Base-by-base conservation (phyloP, 2,888 invertebrate genomes). In the Agonopterix arenella region DNA sequence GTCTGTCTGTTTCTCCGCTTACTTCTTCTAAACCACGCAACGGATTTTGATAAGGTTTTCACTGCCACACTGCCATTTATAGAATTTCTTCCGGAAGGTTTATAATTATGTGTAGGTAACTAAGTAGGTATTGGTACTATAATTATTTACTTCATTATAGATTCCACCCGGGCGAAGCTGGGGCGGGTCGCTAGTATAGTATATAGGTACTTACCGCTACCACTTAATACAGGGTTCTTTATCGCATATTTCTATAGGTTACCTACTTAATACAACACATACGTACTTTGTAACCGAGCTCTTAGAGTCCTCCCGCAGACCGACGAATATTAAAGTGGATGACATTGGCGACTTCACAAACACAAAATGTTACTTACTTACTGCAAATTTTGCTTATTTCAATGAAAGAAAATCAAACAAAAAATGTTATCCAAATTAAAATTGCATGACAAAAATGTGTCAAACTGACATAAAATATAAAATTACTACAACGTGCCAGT, bases 281-380 rank as follows among this genome's bases (percentile, higher is more conserved):
- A 81, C 84, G 64, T 70, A 89, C 86, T 76, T 88, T 58, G 82
- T 93, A 82, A 93, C 93, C 44, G 92, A 92, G 67, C 92, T 91
- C 70, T 91, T 92, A 54, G 85, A 89, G 61, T 90, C 90, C 62
- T 91, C 90, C 45, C 83, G 84, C 56, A 92, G 66, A 52, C 92
- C 92, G 55, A 91, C 88, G 66, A 89, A 92, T 53, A 91, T 90
- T 48, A 90, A 76, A 42, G 92, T 92, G 47, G 93, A 93, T 70
- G 92, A 92, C 93, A 93, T 93, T 45, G 44, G 42, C 44, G 40
- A 40, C 16, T 40, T 40, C 40, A 40, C 40, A n/a, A 40, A 40
- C 11, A n/a, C 11, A 10, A 40, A 40, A 40, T 10, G 16, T 13
- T 48, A 28, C 44, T 13, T 48, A 28, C 44, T 55, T 62, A 73